A percentile compares a stretch with the other conserved stretches of the same genome.
These are phyloP conservation scores for Notothenia coriiceps DNA, from an alignment of 2,113 vertebrate genomes.

Conservation along the genomic window DNA sequence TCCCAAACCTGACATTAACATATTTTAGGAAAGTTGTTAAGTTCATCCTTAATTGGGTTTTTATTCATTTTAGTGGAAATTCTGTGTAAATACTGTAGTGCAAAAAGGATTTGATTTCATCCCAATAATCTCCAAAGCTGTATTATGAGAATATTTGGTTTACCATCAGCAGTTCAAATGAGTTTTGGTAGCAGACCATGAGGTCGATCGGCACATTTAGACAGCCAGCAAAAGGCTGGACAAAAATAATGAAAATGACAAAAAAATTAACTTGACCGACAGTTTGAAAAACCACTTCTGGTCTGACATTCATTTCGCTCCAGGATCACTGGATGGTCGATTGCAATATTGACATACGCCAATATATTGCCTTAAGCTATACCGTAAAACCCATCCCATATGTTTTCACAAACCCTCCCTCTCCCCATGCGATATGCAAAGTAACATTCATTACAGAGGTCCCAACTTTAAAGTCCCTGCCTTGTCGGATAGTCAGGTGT, in stretches of 20 bases:
- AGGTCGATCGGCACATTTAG: constrained; percentile 62
- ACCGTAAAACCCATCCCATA: constrained; percentile 58
- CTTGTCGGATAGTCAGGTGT: constrained; percentile 66
- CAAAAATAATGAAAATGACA: constrained; percentile 40
- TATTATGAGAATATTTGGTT: constrained; percentile 55
- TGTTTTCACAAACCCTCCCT: constrained; percentile 35
- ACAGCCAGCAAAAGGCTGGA: constrained; percentile 52
- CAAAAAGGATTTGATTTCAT: constrained; percentile 70
- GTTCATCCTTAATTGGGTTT: constrained; percentile 18
- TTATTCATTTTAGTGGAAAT: not conserved
- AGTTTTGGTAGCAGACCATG: constrained; percentile 45
- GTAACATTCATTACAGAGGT: constrained; percentile 78
- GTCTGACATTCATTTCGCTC: constrained; percentile 83
- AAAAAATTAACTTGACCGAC: constrained; percentile 54
- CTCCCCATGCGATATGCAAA: constrained; percentile 59
- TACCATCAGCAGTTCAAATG: constrained; percentile 18
- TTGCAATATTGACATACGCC: constrained; percentile 74
- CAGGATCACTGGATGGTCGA: constrained; percentile 78
- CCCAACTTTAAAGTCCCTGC: constrained; percentile 60
- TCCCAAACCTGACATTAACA: not conserved
- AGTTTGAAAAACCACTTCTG: constrained; percentile 65
- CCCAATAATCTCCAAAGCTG: constrained; percentile 49
- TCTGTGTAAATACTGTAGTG: constrained; percentile 55
- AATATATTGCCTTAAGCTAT: constrained; percentile 64
- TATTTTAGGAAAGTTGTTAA: constrained; percentile 1